Evolutionary conservation across 1,140 invertebrate genomes (phyloP), one percentile per base, ranked within the genome.

Genomic region (Homarus americanus): DNA sequence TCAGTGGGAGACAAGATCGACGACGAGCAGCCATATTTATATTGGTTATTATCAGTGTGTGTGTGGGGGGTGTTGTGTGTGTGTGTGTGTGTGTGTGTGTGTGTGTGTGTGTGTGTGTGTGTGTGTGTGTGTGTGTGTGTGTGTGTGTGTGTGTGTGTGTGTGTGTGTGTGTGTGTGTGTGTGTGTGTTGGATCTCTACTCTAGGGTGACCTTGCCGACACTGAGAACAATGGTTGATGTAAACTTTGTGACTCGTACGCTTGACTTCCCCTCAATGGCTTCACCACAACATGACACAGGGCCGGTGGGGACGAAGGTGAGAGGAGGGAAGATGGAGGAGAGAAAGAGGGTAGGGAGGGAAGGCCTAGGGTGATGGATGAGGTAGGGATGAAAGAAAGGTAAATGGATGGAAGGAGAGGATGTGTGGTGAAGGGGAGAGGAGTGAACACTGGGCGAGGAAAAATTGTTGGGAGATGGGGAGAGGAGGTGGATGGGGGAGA

Each of bases 81-180:
- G n/a, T n/a, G n/a, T n/a, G n/a, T n/a, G 9, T 15, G 28, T 32
- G 34, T 38, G 7, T 73, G 34, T 73, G 28, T 28, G 28, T 34
- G 28, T 32, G 72, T 73, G 72, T 73, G 72, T 10, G 66, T 5
- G 66, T 72, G 66, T 72, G 66, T 72, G 66, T 72, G 66, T 72
- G 66, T 72, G 44, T 15, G 44, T 49, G 44, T 49, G 44, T 49
- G 58, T 2, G 1, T 17, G 12, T 63, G 44, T 49, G 44, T 49
- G 44, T 49, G 44, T 49, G 44, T 49, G 44, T 49, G 44, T 49
- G 44, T 49, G 44, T 49, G 44, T 49, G 44, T 49, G 44, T 49
- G 44, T 49, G 44, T 49, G 44, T 49, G 44, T 49, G 44, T 49
- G 44, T 49, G 44, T 49, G 44, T 49, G 44, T 49, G 44, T 49